Evolutionary conservation across 2,113 vertebrate genomes (phyloP).

Genomic region (Phaetusa simplex): DNA sequence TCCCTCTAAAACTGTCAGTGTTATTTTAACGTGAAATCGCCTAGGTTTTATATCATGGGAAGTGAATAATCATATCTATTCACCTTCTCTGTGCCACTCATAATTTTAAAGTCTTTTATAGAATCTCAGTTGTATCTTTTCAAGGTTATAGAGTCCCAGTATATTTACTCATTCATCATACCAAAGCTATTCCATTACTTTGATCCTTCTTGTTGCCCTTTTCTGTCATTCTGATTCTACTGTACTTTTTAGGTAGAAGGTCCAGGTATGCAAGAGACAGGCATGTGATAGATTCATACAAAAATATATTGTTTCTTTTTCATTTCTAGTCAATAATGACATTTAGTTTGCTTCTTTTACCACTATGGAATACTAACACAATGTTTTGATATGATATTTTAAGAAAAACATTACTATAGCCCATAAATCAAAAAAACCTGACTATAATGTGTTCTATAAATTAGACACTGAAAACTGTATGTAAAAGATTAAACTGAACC

Average conservation of each 20-base stretch:
- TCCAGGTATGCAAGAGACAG: background rate
- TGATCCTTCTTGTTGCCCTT: background rate
- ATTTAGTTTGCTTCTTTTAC: background rate
- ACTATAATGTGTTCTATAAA: background rate
- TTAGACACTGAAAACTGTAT: background rate
- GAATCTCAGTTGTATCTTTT: background rate
- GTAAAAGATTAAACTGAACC: background rate
- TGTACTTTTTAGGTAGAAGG: background rate
- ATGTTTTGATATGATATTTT: background rate
- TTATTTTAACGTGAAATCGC: background rate
- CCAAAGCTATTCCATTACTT: background rate
- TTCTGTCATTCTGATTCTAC: background rate
- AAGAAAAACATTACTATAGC: background rate
- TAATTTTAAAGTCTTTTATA: background rate
- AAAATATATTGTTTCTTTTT: background rate
- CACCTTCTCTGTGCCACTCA: background rate
- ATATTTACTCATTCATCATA: constrained; percentile 30
- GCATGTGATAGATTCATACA: background rate
- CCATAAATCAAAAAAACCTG: background rate
- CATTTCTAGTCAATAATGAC: background rate
- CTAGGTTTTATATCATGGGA: background rate
- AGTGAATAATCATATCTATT: background rate
- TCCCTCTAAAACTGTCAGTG: background rate
- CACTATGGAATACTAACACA: background rate
- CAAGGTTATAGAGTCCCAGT: constrained; percentile 3